Conservation (phyloP, 1,140 invertebrate species). For the Drosophila trapezifrons region DNA sequence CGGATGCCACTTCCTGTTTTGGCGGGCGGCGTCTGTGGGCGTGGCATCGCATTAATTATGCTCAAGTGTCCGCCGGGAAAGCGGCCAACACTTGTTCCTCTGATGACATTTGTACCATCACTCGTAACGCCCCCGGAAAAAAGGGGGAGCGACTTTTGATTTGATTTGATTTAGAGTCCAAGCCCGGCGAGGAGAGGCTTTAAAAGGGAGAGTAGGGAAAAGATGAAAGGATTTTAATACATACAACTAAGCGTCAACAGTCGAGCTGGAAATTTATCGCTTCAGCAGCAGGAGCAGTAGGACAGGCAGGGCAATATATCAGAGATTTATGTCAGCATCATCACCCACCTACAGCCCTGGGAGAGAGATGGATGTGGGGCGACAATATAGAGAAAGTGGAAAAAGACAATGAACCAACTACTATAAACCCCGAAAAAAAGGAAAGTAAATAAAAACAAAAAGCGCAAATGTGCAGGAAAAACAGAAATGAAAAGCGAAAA, state of each 20-base stretch:
- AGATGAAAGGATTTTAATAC: constrained; percentile 27
- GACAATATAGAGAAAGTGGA: constrained; percentile 7
- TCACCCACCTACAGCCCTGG: constrained; percentile 27
- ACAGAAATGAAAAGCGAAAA: constrained; percentile 41
- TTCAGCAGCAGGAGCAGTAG: constrained; percentile 38
- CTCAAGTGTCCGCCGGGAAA: constrained; percentile 80
- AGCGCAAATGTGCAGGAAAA: constrained; percentile 29
- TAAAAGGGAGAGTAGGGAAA: constrained; percentile 8
- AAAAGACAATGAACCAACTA: constrained; percentile 36
- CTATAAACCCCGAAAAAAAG: constrained; percentile 28
- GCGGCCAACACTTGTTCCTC: constrained; percentile 78
- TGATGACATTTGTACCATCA: constrained; percentile 74
- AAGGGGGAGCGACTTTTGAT: constrained; percentile 45
- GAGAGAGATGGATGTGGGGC: constrained; percentile 11
- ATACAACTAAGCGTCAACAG: constrained; percentile 51
- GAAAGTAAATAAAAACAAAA: constrained; percentile 44
- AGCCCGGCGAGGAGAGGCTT: constrained; percentile 12
- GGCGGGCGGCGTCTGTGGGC: constrained; percentile 33
- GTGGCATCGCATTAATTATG: constrained; percentile 76
- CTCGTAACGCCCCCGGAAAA: constrained; percentile 7
- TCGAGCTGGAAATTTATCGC: constrained; percentile 59
- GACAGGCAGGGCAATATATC: constrained; percentile 70
- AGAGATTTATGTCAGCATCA: constrained; percentile 79
- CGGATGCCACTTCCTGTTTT: constrained; percentile 57
- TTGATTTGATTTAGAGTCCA: constrained; percentile 67